Percentiles rank a stretch among this genome's conserved stretches.
phyloP scores from a whole-genome alignment of 2,888 invertebrate genomes.

The Euzophera pinguis region DNA sequence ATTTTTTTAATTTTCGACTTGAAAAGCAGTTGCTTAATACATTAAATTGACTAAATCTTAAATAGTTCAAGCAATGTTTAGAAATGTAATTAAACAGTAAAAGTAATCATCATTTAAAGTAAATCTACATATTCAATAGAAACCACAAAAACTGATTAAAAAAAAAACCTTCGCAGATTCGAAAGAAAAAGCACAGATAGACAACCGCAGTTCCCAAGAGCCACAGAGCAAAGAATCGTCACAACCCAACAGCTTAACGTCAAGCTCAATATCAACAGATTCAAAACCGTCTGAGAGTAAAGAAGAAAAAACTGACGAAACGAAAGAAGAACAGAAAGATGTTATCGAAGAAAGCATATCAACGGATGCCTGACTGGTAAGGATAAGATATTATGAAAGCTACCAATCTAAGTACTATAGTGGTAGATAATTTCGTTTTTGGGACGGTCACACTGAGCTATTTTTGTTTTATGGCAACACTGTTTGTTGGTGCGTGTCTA shows the following conservation, averaged over 20 bases:
- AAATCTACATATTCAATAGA: too few species aligned
- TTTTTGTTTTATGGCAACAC: conserved; percentile 11
- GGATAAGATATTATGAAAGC: conserved; percentile 43
- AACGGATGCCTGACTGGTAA: conserved; percentile 64
- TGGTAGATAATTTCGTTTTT: conserved; percentile 35
- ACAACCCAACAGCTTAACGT: conserved; percentile 66
- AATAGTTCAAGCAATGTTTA: too few species aligned
- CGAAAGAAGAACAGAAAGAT: conserved; percentile 36
- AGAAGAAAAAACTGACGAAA: conserved; percentile 39
- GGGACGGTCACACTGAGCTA: conserved; percentile 21
- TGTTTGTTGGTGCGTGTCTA: too few species aligned
- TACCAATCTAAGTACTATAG: conserved; percentile 46
- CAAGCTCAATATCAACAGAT: conserved; percentile 66
- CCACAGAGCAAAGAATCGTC: conserved; percentile 64
- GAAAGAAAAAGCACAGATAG: conserved; percentile 55
- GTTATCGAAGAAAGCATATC: conserved; percentile 41
- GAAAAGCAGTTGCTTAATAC: too few species aligned
- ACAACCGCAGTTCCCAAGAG: conserved; percentile 58
- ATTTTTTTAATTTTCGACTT: too few species aligned
- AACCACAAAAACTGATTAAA: too few species aligned
- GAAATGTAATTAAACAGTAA: too few species aligned
- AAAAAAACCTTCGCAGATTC: conserved; percentile 36
- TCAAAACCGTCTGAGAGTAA: conserved; percentile 55
- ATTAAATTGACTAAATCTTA: too few species aligned
- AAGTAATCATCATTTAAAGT: too few species aligned